phyloP scores from a whole-genome alignment of 1,140 invertebrate genomes.

The Pseudomyrmex cubaensis region DNA sequence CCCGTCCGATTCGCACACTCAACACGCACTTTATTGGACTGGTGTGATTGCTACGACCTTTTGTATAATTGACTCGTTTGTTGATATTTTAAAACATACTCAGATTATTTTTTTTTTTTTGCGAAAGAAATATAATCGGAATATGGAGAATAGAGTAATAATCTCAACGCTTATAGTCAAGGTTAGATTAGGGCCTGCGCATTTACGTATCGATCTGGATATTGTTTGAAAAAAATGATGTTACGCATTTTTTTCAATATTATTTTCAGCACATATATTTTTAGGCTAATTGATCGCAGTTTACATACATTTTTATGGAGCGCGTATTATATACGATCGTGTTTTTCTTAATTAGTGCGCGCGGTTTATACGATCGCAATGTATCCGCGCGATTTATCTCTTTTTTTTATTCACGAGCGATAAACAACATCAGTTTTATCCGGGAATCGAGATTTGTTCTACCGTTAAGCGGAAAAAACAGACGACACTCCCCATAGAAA shows the following conservation, averaged over 20 bases:
- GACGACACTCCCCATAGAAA: too few relatives aligned
- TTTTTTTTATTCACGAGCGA: background rate
- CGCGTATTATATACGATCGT: too few relatives aligned
- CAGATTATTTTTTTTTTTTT: constrained; percentile 17
- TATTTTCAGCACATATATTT: too few relatives aligned
- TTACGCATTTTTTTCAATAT: too few relatives aligned
- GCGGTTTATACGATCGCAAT: background rate
- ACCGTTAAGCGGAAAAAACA: too few relatives aligned
- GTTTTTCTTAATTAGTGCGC: too few relatives aligned
- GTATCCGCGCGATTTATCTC: background rate
- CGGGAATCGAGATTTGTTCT: background rate
- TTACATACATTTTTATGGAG: too few relatives aligned
- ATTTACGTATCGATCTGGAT: too few relatives aligned
- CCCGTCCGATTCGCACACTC: constrained; percentile 16
- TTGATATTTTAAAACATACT: background rate
- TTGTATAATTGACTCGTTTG: background rate
- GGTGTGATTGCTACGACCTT: background rate
- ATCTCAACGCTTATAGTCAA: too few relatives aligned
- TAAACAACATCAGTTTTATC: background rate
- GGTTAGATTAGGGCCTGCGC: too few relatives aligned
- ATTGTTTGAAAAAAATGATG: too few relatives aligned
- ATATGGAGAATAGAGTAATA: background rate
- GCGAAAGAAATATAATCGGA: background rate
- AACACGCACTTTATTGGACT: constrained; percentile 11
- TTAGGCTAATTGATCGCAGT: too few relatives aligned